Evolutionary conservation across 2,113 vertebrate genomes (phyloP), one percentile per base, ranked within the genome.

Genomic region (Solea senegalensis): DNA sequence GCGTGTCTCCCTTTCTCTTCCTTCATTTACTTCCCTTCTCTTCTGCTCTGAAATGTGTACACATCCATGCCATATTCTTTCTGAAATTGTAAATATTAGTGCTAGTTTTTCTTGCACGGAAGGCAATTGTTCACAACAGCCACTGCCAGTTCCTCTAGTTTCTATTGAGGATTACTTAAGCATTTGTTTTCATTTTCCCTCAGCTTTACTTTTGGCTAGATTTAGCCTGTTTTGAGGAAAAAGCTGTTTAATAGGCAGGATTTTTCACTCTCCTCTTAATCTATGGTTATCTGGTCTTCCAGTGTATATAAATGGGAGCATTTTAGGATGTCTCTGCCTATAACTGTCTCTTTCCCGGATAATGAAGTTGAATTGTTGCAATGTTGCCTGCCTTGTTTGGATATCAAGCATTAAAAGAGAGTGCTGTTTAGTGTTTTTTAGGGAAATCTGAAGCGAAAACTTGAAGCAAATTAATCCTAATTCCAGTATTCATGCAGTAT

Each of bases 141-240:
- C 39, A 69, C 78, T 85, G 70, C 67, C 83, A 78, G 76, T 65
- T 76, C 51, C 54, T 71, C 15, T 13, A 28, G 78, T 82, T 79
- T 84, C 82, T 88, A 69, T 58, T 89, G 73, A 69, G 88, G 83
- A 89, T 90, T 90, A 82, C 80, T 82, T 80, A 57, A 87, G 75
- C 66, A 84, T 91, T 91, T 93, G 82, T 91, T 89, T 91, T 90
- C 62, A 86, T 89, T 83, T 90, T 83, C 59, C 80, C 84, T 57
- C 28, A 49, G 78, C 72, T 85, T 89, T 85, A 77, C 72, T 75
- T 73, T 78, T 88, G 73, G 82, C 73, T 69, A 76, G 84, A 88
- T 89, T 85, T 84, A 85, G 55, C 69, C 60, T 44, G 75, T 74
- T 61, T 72, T 80, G 65, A 74, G 55, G 65, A 74, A 83, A 88